Conservation (phyloP, 2,113 vertebrate genomes). For the Rhinoptilus africanus region DNA sequence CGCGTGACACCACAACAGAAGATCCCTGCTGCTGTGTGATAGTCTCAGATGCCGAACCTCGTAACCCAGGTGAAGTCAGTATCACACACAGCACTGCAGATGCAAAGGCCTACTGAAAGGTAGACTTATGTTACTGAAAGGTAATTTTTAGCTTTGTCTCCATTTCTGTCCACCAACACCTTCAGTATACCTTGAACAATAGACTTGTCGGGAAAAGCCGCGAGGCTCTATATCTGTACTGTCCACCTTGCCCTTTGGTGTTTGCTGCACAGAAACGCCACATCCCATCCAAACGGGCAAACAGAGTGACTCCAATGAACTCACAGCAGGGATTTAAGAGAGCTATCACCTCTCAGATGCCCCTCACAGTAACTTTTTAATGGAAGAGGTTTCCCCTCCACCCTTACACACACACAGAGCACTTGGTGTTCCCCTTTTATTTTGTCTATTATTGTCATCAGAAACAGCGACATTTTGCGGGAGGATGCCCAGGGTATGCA, state of each 20-base stretch:
- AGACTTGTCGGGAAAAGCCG: neutral
- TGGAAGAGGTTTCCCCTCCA: neutral
- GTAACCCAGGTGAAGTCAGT: neutral
- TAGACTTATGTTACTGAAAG: neutral
- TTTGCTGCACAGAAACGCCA: rapidly evolving
- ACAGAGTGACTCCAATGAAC: neutral
- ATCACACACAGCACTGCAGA: neutral
- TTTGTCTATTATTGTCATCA: neutral
- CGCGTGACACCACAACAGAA: neutral
- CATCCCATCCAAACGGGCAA: neutral
- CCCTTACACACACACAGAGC: neutral
- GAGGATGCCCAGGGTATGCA: neutral
- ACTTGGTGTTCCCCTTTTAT: neutral
- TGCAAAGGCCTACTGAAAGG: neutral
- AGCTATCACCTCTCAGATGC: neutral
- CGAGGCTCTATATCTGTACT: neutral
- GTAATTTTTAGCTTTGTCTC: neutral
- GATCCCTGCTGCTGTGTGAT: neutral
- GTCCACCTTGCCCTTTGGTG: neutral
- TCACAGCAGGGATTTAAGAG: neutral
- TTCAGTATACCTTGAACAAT: neutral
- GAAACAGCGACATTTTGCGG: neutral
- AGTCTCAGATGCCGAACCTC: neutral
- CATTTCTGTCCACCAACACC: neutral
- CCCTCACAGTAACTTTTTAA: neutral